Evolutionary conservation across 2,797 vertebrate species (phyloP).

Genomic region (Pseudochirops corinnae): DNA sequence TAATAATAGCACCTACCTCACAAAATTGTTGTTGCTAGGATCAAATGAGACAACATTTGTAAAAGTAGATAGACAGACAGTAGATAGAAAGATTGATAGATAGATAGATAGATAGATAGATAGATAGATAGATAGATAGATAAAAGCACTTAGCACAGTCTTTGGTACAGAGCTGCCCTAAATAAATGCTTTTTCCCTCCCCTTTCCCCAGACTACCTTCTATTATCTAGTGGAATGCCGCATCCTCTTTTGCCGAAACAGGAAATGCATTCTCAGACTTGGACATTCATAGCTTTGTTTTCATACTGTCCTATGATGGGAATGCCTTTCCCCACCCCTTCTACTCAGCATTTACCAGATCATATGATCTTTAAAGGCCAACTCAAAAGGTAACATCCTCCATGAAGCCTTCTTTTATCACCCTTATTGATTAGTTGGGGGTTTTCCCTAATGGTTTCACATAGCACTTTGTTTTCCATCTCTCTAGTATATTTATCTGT

Average conservation of each 20-base stretch:
- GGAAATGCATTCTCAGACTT: background rate
- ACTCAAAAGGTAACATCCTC: background rate
- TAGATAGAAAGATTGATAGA: too few species aligned
- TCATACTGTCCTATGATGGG: background rate
- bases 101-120: background rate
- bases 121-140: background rate
- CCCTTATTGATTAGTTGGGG: background rate
- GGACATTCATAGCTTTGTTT: background rate
- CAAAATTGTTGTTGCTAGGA: background rate
- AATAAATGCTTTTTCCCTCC: background rate
- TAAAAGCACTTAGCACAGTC: background rate
- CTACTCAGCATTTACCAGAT: background rate
- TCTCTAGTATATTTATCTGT: background rate
- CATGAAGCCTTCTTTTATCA: background rate
- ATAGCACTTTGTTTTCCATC: background rate
- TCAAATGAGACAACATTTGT: background rate
- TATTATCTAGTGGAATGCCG: background rate
- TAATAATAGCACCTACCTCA: background rate
- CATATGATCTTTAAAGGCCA: background rate
- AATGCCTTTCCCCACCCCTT: background rate
- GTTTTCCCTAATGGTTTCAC: background rate
- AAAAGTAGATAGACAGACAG: background rate
- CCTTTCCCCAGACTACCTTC: background rate
- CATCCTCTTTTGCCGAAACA: background rate
- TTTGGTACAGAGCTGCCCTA: background rate